Evolutionary conservation across 2,113 vertebrate species (phyloP), one percentile per base, ranked within the genome.

Genomic region (Climacteris rufus): DNA sequence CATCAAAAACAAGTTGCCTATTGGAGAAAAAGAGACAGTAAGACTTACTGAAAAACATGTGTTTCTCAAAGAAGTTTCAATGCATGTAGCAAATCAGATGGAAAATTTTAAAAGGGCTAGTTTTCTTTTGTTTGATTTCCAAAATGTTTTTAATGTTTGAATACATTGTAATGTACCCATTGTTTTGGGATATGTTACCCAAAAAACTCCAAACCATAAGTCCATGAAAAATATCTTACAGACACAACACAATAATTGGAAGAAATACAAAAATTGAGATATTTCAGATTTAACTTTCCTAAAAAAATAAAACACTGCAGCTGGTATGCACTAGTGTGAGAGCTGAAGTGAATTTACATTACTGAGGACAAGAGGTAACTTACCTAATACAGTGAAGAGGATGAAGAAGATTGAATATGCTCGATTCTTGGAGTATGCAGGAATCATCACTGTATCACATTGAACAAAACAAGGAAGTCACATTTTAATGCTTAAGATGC

Each of bases 1-100:
- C 99, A 99, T 99, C 94, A 99, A 83, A 93, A 99, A 99, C 95
- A 99, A 98, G 72, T 99, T 99, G 90, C 99, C 99, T 99, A 1
- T 94, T 15, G 13, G 60, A 75, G 39, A 52, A 83, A 87, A n/a
- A 81, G 6, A 59, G 17, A 10, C 13, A 69, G 28, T 60, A 47
- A 52, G 30, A 83, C 49, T 20, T 65, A 53, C 0, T 33, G 44
- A 40, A 83, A 78, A 5, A 1, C 14, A 31, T 13, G 45, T 33
- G 37, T 12, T 88, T 79, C 44, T 71, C 44, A 52, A 68, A 82
- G 6, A 66, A 33, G 7, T 33, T 42, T 33, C 39, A 89, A 28
- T 1, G 3, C 10, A 59, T 7, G 19, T 10, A 52, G 15, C 21
- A 39, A 85, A 20, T n/a, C 13, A 60, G 21, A 61, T 27, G 5